Base-by-base conservation (phyloP, 2,888 invertebrate species). In the Arctia plantaginis region DNA sequence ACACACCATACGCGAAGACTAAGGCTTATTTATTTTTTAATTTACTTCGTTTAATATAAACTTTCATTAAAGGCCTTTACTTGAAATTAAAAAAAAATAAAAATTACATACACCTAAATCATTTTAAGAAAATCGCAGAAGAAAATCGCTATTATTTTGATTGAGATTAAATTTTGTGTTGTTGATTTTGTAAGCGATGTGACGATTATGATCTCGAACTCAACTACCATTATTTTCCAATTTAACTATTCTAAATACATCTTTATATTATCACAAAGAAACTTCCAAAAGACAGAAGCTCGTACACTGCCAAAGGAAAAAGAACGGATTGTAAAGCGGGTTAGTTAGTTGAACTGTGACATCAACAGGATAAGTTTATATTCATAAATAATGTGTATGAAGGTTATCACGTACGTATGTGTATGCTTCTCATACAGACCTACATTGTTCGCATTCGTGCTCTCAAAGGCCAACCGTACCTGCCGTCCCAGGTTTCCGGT, bases 341-440 rank as follows among this genome's bases (percentile, higher is more conserved):
- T 30, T 8, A 69, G 70, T 74, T 79, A 75, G 51, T 47, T 82
- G 78, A 68, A 74, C 65, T 35, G 79, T 77, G 76, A 67, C 69
- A 80, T 79, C 33, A 81, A 74, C 79, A 85, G 85, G 86, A 86
- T 79, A 85, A 82, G 76, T 66, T 7, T n/a, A 72, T 44, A 70
- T 1, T 66, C 55, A 75, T 69, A 71, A 39, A 51, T 18, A 35
- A 75, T 41, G 51, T 65, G 68, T 69, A 62, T 66, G 82, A 83
- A 84, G 85, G 85, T 77, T 77, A 82, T 51, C 71, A 71, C 69
- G 73, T 67, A 73, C 39, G 51, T 33, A 73, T 64, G 33, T 44
- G 71, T 64, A 70, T 79, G 47, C 66, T 33, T 77, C 1, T 18
- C 18, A 62, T 62, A 62, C 62, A 62, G 74, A 41, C 67, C 64